These are phyloP conservation scores for Acanthurus tractus DNA, from an alignment of 2,797 vertebrate species.

Conservation along the genomic window DNA sequence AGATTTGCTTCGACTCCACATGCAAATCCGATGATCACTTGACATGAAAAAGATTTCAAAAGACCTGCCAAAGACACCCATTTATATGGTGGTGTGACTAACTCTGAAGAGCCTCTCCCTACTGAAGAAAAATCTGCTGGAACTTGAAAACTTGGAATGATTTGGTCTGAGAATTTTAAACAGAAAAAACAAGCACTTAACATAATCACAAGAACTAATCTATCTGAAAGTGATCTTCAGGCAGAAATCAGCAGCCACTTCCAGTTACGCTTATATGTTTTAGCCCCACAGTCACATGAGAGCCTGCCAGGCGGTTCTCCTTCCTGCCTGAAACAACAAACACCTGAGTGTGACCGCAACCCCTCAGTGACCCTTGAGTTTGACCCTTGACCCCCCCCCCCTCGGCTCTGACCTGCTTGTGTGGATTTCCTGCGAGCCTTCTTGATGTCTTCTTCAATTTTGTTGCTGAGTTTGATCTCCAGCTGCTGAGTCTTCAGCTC, in stretches of 20 bases:
- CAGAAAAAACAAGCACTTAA: too few species aligned
- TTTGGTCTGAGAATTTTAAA: too few species aligned
- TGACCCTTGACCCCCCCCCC: constrained; percentile 55
- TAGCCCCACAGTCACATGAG: background rate
- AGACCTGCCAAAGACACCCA: too few species aligned
- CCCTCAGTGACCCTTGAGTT: background rate
- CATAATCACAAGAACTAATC: too few species aligned
- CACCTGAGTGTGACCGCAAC: constrained; percentile 18
- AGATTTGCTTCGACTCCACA: background rate
- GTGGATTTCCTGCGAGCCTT: constrained; percentile 98
- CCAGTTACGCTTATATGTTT: background rate
- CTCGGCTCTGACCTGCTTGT: constrained; percentile 91
- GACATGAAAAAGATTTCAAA: too few species aligned
- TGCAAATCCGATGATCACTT: background rate
- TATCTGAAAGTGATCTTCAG: too few species aligned
- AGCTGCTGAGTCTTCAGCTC: constrained; percentile 97
- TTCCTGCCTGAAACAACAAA: constrained; percentile 37
- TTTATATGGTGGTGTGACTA: too few species aligned
- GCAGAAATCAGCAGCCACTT: too few species aligned
- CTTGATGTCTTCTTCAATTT: constrained; percentile 98
- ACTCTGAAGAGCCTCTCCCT: too few species aligned
- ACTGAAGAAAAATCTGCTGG: too few species aligned
- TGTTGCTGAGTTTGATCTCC: constrained; percentile 96
- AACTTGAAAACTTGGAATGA: too few species aligned
- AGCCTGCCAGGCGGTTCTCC: background rate